Percentiles rank a stretch among this genome's conserved stretches.
These are phyloP conservation scores for Drosophila saltans DNA, from an alignment of 1,140 invertebrate species.

Conservation along the genomic window DNA sequence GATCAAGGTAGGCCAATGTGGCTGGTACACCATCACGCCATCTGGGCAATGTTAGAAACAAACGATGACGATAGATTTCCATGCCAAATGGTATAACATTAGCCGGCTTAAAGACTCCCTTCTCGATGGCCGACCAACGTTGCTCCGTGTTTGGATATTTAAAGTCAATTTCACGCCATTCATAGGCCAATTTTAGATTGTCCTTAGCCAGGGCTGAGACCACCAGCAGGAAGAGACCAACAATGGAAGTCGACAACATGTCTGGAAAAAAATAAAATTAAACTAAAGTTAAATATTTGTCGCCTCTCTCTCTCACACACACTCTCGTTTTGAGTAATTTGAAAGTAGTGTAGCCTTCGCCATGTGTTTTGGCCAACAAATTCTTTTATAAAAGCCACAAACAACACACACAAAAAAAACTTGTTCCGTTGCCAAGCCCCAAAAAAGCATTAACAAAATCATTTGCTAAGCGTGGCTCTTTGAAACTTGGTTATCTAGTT, in stretches of 20 bases:
- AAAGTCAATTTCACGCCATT: slow-evolving; percentile 90
- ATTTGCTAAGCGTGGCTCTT: slow-evolving; percentile 41
- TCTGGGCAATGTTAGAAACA: slow-evolving; percentile 89
- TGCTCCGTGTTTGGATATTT: slow-evolving; percentile 85
- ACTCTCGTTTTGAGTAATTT: slow-evolving; percentile 42
- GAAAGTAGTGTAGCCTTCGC: slow-evolving; percentile 60
- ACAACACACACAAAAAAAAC: slow-evolving; percentile 9
- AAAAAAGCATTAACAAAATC: slow-evolving; percentile 13
- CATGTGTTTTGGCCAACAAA: slow-evolving; percentile 16
- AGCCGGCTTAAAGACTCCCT: slow-evolving; percentile 85
- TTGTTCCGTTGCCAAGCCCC: slow-evolving; percentile 50
- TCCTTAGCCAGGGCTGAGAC: slow-evolving; percentile 83
- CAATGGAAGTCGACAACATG: slow-evolving; percentile 24
- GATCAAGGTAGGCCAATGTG: slow-evolving; percentile 88
- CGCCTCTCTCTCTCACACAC: slow-evolving; percentile 18
- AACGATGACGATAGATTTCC: slow-evolving; percentile 86
- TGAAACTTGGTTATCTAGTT: slow-evolving; percentile 42
- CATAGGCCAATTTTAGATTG: slow-evolving; percentile 87
- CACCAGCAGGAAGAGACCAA: slow-evolving; percentile 42
- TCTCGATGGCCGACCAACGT: slow-evolving; percentile 85
- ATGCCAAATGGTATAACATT: slow-evolving; percentile 89
- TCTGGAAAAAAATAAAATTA: slow-evolving; percentile 30
- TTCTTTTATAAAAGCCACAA: not conserved
- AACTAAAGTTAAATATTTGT: too few species aligned
- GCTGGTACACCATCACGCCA: slow-evolving; percentile 89